Percentiles rank a stretch among this genome's conserved stretches.
Evolutionary conservation across 1,140 invertebrate species (phyloP).

Genomic region (Nylanderia fulva): DNA sequence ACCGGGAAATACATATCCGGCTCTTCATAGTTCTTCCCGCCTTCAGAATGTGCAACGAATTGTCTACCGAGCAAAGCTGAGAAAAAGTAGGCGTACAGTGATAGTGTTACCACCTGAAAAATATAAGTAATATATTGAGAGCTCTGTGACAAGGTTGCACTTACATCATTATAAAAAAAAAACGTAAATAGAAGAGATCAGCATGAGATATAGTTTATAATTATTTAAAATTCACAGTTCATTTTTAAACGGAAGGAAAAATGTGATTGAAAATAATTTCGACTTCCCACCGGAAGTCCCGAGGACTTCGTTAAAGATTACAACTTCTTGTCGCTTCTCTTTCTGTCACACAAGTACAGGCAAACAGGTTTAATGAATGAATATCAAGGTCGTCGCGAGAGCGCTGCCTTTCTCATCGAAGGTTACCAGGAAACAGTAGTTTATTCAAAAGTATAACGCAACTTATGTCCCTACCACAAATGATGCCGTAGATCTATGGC

Average conservation of each 20-base stretch:
- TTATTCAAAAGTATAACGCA: conserved; percentile 50
- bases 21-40: conserved; percentile 89
- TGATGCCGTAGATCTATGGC: neutral
- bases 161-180: neutral
- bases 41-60: conserved; percentile 88
- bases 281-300: conserved; percentile 23
- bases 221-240: neutral
- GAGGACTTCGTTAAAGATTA: neutral
- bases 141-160: conserved; percentile 2
- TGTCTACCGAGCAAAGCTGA: conserved; percentile 94
- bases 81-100: conserved; percentile 96
- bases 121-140: conserved; percentile 68
- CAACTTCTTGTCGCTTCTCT: conserved; percentile 34
- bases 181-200: neutral
- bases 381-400: conserved; percentile 68
- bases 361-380: conserved; percentile 71
- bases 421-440: conserved; percentile 67
- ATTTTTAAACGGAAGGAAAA: neutral
- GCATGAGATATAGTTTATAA: neutral
- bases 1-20: conserved; percentile 97
- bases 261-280: neutral
- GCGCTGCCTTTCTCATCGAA: conserved; percentile 68
- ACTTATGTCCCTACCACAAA: neutral
- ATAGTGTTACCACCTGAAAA: conserved; percentile 95
- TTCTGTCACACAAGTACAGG: neutral